Evolutionary conservation across 2,888 invertebrate species (phyloP).

Genomic region (Spodoptera exigua): DNA sequence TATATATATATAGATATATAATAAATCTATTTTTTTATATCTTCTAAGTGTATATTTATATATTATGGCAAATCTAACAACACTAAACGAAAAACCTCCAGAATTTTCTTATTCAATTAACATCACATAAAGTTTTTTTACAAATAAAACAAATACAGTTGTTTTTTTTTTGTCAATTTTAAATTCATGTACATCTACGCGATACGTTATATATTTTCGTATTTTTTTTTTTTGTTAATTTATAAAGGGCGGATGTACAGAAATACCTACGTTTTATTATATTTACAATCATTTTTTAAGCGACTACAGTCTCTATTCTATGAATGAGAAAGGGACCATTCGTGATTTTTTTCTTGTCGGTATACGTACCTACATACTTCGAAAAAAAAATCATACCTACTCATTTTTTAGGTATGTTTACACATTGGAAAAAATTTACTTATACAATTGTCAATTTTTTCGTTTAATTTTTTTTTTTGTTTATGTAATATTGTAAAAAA

Average conservation of each 20-base stretch:
- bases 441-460: too few relatives aligned
- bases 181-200: slow-evolving; percentile 60
- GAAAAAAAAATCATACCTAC: slow-evolving; percentile 6
- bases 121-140: slow-evolving; percentile 58
- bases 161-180: slow-evolving; percentile 24
- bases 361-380: neutral
- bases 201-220: slow-evolving; percentile 63
- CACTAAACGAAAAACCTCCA: slow-evolving; percentile 47
- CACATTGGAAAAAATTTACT: slow-evolving; percentile 1
- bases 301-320: slow-evolving; percentile 70
- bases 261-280: slow-evolving; percentile 80
- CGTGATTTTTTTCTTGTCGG: slow-evolving; percentile 34
- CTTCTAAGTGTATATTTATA: slow-evolving; percentile 62
- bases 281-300: slow-evolving; percentile 85
- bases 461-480: slow-evolving; percentile 12
- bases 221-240: slow-evolving; percentile 53
- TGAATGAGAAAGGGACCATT: slow-evolving; percentile 48
- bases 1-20: slow-evolving; percentile 61
- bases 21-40: slow-evolving; percentile 61
- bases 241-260: slow-evolving; percentile 81
- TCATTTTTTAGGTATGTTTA: slow-evolving; percentile 6
- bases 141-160: slow-evolving; percentile 51
- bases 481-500: slow-evolving; percentile 31
- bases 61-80: slow-evolving; percentile 64
- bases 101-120: slow-evolving; percentile 47